These are phyloP conservation scores for Phyllopteryx taeniolatus DNA, from an alignment of 2,113 vertebrate genomes.

Conservation along the genomic window DNA sequence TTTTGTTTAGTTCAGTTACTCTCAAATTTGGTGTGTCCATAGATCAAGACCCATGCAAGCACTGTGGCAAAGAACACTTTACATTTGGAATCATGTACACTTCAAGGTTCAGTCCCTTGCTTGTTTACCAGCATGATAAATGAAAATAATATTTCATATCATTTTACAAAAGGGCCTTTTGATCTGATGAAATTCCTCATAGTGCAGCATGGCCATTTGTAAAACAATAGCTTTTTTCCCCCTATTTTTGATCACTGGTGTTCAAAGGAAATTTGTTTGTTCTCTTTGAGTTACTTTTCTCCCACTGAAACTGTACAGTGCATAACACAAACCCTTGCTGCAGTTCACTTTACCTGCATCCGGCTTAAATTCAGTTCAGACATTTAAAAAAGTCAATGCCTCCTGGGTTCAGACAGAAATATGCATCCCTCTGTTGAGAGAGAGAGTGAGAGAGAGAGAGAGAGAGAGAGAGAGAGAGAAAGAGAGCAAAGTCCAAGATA, in stretches of 20 bases:
- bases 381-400: constrained; percentile 1
- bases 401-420: constrained; percentile 3
- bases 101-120: constrained; percentile 7
- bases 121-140: constrained; percentile 10
- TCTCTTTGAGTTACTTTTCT: neutral
- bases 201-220: neutral
- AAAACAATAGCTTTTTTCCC: neutral
- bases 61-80: constrained; percentile 20
- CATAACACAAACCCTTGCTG: neutral
- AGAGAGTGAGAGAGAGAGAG: neutral
- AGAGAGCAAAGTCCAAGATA: neutral
- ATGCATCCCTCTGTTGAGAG: neutral
- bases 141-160: neutral
- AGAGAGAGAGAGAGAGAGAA: neutral
- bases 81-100: constrained; percentile 29
- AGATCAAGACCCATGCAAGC: constrained; percentile 23
- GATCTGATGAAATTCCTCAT: neutral
- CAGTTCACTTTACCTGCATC: neutral
- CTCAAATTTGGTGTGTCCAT: constrained; percentile 35
- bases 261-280: neutral
- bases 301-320: neutral
- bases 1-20: constrained; percentile 32
- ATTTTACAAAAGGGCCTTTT: neutral
- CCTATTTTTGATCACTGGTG: neutral
- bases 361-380: neutral